These are phyloP conservation scores for Harmothoe impar DNA, from an alignment of 2,888 invertebrate species.

Conservation along the genomic window DNA sequence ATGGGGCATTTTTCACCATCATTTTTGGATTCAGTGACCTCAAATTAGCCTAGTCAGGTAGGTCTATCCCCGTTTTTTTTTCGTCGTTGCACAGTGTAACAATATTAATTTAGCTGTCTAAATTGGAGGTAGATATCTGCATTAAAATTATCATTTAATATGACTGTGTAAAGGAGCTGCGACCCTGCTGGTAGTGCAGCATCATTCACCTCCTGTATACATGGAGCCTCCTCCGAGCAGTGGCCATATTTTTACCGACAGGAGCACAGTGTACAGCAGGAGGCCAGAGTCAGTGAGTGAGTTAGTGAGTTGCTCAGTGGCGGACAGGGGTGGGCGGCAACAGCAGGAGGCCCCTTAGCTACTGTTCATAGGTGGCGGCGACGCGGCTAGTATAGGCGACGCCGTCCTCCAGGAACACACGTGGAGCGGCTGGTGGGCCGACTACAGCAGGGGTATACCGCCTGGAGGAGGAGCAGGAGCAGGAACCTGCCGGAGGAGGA, in stretches of 20 bases:
- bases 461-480: not conserved
- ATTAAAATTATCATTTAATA: no score
- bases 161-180: no score
- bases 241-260: constrained; percentile 6
- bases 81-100: no score
- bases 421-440: not conserved
- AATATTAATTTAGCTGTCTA: no score
- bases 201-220: constrained; percentile 5
- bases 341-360: not conserved
- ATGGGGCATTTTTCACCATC: no score
- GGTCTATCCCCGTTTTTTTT: no score
- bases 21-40: no score
- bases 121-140: no score
- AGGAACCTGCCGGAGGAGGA: not conserved
- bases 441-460: not conserved
- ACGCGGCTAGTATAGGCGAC: constrained; percentile 19
- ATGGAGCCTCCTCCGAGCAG: not conserved
- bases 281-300: constrained; percentile 11
- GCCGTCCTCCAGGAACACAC: not conserved
- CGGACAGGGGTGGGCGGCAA: constrained; percentile 1
- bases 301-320: not conserved
- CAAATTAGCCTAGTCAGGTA: no score
- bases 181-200: no score
- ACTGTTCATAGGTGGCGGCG: not conserved
- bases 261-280: not conserved